Percentiles rank a stretch among this genome's conserved stretches.
Conservation (phyloP, 2,113 vertebrate genomes). For the Taxidea taxus region DNA sequence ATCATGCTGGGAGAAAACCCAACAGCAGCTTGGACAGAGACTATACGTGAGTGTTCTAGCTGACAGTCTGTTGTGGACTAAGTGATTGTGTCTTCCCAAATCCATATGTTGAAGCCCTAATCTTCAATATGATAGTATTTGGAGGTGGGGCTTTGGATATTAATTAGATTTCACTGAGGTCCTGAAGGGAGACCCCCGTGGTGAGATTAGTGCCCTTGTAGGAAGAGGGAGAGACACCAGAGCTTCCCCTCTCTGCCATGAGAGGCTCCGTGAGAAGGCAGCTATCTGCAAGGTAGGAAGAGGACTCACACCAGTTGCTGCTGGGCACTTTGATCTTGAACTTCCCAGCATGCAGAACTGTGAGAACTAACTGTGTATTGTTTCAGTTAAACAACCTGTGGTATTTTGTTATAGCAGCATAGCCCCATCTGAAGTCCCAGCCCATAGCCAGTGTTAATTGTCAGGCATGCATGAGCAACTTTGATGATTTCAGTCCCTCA, state of each 20-base stretch:
- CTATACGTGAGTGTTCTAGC: rapidly evolving
- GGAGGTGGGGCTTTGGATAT: background rate
- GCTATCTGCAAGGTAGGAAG: background rate
- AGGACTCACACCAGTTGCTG: background rate
- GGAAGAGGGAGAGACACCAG: background rate
- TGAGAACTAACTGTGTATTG: background rate
- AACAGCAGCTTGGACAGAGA: background rate
- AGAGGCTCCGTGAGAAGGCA: background rate
- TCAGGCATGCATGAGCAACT: background rate
- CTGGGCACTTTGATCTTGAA: background rate
- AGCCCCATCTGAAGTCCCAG: background rate
- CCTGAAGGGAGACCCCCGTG: rapidly evolving
- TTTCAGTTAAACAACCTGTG: too few relatives aligned
- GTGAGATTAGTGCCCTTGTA: background rate
- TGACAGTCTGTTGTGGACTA: background rate
- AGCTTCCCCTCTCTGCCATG: background rate
- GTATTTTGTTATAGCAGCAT: background rate
- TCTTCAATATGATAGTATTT: background rate
- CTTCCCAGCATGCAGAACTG: background rate
- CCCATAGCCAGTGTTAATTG: rapidly evolving
- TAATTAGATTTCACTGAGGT: background rate
- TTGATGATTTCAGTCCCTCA: background rate
- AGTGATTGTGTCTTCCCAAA: background rate
- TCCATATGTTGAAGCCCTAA: background rate
- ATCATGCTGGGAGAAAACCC: background rate